Evolutionary conservation across 2,113 vertebrate genomes (phyloP).

Genomic region (Scolopax mira): DNA sequence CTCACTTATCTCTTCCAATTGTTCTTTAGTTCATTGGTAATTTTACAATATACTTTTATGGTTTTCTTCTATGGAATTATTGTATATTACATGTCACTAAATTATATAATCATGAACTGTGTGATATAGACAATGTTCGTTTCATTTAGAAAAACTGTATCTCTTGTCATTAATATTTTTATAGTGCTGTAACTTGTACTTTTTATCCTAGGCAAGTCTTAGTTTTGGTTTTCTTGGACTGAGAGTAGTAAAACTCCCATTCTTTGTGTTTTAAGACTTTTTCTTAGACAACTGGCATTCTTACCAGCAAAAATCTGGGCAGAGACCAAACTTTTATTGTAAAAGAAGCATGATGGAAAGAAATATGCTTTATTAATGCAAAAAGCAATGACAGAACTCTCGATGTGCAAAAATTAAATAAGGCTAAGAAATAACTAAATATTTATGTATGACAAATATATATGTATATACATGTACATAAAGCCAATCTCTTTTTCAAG

Average conservation of each 20-base stretch:
- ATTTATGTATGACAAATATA: neutral
- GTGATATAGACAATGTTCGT: neutral
- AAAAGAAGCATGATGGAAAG: neutral
- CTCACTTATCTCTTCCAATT: neutral
- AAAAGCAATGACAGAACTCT: neutral
- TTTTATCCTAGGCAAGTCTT: neutral
- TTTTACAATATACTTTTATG: neutral
- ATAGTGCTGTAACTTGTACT: neutral
- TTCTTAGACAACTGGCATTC: neutral
- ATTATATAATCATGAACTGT: neutral
- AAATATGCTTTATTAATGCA: constrained; percentile 9
- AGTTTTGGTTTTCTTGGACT: neutral
- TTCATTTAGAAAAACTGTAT: neutral
- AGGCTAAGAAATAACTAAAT: constrained; percentile 1
- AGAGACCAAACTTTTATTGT: neutral
- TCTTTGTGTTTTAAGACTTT: neutral
- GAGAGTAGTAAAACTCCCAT: neutral
- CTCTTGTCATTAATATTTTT: neutral
- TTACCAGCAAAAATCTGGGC: neutral
- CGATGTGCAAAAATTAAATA: constrained; percentile 26
- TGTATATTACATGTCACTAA: neutral
- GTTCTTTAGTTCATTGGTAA: neutral
- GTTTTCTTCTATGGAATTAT: neutral
- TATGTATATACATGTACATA: neutral
- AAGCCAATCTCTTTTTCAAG: constrained; percentile 56